Percentiles rank a stretch among this genome's conserved stretches.
Conservation (phyloP, 2,888 invertebrate species). For the Pristionchus fissidentatus region DNA sequence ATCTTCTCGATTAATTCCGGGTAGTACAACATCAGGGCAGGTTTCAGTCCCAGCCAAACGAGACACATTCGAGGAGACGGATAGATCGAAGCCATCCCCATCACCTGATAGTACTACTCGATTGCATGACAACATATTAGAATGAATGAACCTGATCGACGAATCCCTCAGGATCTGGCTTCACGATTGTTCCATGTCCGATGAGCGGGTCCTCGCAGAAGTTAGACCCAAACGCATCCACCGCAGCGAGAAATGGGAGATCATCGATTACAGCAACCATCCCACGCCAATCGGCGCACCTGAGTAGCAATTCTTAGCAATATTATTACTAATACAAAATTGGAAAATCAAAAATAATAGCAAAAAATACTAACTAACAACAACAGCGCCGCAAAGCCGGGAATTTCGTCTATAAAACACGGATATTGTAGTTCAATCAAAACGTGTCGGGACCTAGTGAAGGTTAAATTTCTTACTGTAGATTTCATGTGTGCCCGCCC, state of each 20-base stretch:
- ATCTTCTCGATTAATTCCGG: constrained; percentile 66
- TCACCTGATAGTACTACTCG: constrained; percentile 53
- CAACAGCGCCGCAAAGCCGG: too few relatives aligned
- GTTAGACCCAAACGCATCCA: background rate
- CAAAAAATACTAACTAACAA: too few relatives aligned
- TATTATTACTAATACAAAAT: too few relatives aligned
- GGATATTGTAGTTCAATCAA: too few relatives aligned
- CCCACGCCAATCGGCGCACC: background rate
- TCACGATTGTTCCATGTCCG: constrained; percentile 82
- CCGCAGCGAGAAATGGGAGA: constrained; percentile 28
- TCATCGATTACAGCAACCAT: background rate
- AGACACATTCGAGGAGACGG: constrained; percentile 67
- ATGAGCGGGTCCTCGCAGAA: constrained; percentile 78
- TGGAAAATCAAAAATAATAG: too few relatives aligned
- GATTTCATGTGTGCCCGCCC: too few relatives aligned
- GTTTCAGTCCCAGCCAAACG: constrained; percentile 69
- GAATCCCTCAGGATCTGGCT: constrained; percentile 80
- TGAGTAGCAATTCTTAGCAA: too few relatives aligned
- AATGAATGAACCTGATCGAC: constrained; percentile 53
- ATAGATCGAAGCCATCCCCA: constrained; percentile 71
- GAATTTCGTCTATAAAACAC: too few relatives aligned
- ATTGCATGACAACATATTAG: background rate
- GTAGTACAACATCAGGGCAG: constrained; percentile 71
- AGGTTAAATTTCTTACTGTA: too few relatives aligned
- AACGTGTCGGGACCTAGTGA: too few relatives aligned